Percentiles rank a stretch among this genome's conserved stretches.
phyloP scores from a whole-genome alignment of 2,888 invertebrate species.

The Pollenia labialis region DNA sequence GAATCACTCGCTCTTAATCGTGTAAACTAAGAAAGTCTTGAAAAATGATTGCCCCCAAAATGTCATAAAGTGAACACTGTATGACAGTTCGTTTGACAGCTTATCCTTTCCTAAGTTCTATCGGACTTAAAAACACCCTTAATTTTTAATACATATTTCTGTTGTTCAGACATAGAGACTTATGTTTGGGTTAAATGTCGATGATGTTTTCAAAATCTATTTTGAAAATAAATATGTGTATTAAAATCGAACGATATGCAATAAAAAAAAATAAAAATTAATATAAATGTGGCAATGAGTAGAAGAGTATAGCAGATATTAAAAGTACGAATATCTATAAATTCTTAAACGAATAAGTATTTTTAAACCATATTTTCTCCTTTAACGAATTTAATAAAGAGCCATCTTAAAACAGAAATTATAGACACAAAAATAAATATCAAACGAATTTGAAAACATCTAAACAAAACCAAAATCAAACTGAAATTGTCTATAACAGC shows the following conservation, averaged over 20 bases:
- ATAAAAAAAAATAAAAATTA: slow-evolving; percentile 7
- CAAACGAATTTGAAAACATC: slow-evolving; percentile 57
- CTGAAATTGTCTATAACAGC: slow-evolving; percentile 48
- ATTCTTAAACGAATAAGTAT: slow-evolving; percentile 3
- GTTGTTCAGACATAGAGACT: slow-evolving; percentile 13
- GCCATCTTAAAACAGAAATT: slow-evolving; percentile 47
- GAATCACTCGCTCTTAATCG: too few species aligned
- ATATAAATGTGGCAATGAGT: slow-evolving; percentile 52
- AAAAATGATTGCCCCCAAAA: too few species aligned
- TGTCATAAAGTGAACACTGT: too few species aligned
- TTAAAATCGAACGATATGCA: neutral
- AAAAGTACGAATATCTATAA: slow-evolving; percentile 32
- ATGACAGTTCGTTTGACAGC: too few species aligned
- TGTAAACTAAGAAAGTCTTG: too few species aligned
- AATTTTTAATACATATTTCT: neutral
- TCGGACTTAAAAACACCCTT: too few species aligned
- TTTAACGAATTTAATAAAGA: slow-evolving; percentile 58
- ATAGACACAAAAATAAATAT: slow-evolving; percentile 43
- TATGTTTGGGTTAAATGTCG: slow-evolving; percentile 7
- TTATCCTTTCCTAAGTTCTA: too few species aligned
- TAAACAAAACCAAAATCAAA: slow-evolving; percentile 59
- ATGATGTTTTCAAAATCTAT: slow-evolving; percentile 44
- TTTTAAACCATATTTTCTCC: slow-evolving; percentile 22
- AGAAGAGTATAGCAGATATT: neutral
- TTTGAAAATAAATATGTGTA: slow-evolving; percentile 29